Conservation (phyloP, 2,888 invertebrate species). For the Sipha maydis region DNA sequence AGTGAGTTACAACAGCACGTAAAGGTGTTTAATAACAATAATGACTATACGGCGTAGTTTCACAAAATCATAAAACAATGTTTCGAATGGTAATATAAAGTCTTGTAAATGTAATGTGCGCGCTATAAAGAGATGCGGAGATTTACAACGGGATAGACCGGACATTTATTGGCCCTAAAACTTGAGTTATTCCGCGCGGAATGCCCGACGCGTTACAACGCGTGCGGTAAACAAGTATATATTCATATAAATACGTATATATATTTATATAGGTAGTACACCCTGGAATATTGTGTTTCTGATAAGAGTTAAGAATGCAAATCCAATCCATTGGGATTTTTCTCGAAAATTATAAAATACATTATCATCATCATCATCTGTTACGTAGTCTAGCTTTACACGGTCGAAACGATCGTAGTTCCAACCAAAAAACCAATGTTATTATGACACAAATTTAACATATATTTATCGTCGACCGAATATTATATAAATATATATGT, state of each 20-base stretch:
- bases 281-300: background rate
- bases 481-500: background rate
- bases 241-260: background rate
- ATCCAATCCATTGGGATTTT: constrained; percentile 22
- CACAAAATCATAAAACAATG: constrained; percentile 59
- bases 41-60: background rate
- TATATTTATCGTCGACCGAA: background rate
- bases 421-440: background rate
- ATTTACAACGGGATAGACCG: constrained; percentile 47
- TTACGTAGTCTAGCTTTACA: background rate
- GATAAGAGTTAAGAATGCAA: constrained; percentile 26
- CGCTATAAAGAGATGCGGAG: constrained; percentile 41
- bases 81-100: constrained; percentile 6
- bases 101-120: constrained; percentile 14
- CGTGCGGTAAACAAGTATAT: background rate
- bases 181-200: constrained; percentile 43
- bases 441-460: background rate
- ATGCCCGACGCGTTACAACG: background rate
- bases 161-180: constrained; percentile 60
- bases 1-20: background rate
- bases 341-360: constrained; percentile 16
- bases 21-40: constrained; percentile 5
- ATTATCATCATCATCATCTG: background rate
- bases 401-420: background rate
- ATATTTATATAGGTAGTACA: background rate